A percentile compares a stretch with the other conserved stretches of the same genome.
Evolutionary conservation across 2,113 vertebrate genomes (phyloP).

Genomic region (Henicopernis longicauda): DNA sequence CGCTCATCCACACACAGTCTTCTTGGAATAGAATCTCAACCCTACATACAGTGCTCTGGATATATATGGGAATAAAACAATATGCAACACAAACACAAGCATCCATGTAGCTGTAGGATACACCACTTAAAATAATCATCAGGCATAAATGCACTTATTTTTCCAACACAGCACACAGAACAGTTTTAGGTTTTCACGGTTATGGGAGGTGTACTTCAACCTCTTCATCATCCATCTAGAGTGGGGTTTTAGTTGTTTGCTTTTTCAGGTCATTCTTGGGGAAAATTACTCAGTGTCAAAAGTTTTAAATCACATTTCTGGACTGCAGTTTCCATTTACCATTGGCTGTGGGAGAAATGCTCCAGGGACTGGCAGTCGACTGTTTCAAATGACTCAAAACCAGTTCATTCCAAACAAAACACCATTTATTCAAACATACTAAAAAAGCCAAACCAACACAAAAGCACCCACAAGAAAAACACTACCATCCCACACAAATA

Average conservation of each 20-base stretch:
- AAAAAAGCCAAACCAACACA: accelerated
- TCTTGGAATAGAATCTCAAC: background rate
- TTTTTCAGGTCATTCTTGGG: background rate
- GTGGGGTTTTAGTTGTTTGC: background rate
- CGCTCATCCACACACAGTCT: too few species aligned
- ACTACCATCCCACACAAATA: background rate
- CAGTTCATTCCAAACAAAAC: background rate
- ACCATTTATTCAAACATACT: background rate
- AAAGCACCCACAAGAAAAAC: background rate
- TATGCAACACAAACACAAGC: accelerated
- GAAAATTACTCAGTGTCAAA: background rate
- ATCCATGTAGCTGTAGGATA: too few species aligned
- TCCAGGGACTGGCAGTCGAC: background rate
- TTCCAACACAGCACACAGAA: background rate
- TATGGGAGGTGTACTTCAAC: background rate
- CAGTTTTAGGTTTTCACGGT: background rate
- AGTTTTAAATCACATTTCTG: background rate
- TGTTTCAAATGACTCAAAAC: background rate
- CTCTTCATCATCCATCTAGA: background rate
- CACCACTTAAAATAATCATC: background rate
- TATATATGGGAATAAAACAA: background rate
- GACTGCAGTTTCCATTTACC: background rate
- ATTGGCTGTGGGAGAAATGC: background rate
- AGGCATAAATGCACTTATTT: background rate
- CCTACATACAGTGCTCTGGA: accelerated